Conservation (phyloP, 2,113 vertebrate genomes). For the Lasiurus borealis region DNA sequence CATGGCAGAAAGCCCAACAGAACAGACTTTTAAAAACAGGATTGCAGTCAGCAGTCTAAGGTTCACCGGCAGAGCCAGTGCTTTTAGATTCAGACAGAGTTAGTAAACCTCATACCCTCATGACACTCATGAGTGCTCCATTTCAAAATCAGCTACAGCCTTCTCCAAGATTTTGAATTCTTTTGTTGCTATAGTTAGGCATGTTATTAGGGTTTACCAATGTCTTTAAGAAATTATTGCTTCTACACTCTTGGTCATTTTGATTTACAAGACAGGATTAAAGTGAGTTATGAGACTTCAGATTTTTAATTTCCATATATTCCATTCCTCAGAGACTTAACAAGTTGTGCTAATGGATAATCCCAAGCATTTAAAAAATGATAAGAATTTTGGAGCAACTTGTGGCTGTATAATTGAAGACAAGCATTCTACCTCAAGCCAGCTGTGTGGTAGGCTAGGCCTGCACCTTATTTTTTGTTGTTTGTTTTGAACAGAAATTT, state of each 20-base stretch:
- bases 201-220: not conserved
- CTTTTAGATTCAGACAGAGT: no score
- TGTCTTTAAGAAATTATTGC: not conserved
- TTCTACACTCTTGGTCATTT: conserved; percentile 33
- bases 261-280: conserved; percentile 54
- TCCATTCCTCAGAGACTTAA: conserved; percentile 38
- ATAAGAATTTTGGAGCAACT: not conserved
- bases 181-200: not conserved
- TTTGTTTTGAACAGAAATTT: not conserved
- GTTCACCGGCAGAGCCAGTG: not conserved
- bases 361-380: not conserved
- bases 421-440: not conserved
- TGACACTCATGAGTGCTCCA: no score
- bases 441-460: not conserved
- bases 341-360: not conserved
- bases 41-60: no score
- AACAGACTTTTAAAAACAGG: not conserved
- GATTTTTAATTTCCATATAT: not conserved
- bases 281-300: conserved; percentile 21
- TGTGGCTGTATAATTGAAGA: not conserved
- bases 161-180: not conserved
- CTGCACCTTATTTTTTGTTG: not conserved
- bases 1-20: not conserved
- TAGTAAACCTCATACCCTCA: not conserved
- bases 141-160: not conserved